A percentile compares a stretch with the other conserved stretches of the same genome.
Evolutionary conservation across 2,797 vertebrate species (phyloP).

Genomic region (Anguilla marmorata): DNA sequence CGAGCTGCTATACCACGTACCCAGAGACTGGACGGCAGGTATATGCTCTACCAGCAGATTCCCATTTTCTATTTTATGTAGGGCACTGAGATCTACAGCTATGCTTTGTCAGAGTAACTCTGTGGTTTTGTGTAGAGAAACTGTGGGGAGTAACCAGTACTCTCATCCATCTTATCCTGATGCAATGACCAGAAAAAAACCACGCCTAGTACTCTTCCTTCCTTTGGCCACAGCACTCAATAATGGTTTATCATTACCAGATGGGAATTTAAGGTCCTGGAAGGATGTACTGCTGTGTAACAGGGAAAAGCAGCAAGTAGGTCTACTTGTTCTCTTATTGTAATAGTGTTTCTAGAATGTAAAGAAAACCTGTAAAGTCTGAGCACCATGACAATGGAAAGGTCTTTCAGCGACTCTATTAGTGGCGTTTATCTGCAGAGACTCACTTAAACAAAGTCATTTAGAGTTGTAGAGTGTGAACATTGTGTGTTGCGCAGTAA

Average conservation of each 20-base stretch:
- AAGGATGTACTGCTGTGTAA: not conserved
- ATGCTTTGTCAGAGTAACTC: not conserved
- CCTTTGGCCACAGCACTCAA: not conserved
- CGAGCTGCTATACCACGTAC: not conserved
- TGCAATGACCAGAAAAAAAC: not conserved
- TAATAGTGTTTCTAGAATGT: not conserved
- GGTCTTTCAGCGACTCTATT: not conserved
- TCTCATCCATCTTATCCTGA: not conserved
- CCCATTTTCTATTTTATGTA: not conserved
- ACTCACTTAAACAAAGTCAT: not conserved
- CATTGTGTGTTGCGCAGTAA: not conserved
- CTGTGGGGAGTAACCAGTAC: not conserved
- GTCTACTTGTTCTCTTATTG: not conserved
- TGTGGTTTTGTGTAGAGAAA: not conserved
- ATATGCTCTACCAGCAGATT: not conserved
- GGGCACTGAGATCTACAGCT: not conserved
- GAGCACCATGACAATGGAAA: not conserved
- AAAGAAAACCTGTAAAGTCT: not conserved
- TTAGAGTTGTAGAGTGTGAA: not conserved
- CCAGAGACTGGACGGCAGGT: not conserved
- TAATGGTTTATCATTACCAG: slow-evolving; percentile 4
- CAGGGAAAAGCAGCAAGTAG: not conserved
- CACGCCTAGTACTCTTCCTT: not conserved
- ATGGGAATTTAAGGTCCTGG: not conserved
- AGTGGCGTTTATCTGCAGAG: not conserved